These are phyloP conservation scores for Poecilia gillii DNA, from an alignment of 2,797 vertebrate species.

Conservation along the genomic window DNA sequence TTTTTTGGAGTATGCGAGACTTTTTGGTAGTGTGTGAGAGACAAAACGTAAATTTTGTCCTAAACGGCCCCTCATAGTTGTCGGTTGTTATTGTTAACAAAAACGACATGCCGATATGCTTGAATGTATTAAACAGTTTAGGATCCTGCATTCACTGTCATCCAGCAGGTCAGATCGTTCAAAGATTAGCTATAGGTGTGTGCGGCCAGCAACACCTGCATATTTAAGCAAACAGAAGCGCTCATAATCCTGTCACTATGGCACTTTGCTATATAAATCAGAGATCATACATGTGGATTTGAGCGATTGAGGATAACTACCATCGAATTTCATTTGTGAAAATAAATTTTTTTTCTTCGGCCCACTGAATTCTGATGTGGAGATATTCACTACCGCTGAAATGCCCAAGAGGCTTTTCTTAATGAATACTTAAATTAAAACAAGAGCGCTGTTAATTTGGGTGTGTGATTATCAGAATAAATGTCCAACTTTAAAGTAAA, in stretches of 20 bases:
- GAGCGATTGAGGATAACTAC: not conserved
- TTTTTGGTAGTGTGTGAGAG: too few relatives aligned
- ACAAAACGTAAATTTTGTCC: too few relatives aligned
- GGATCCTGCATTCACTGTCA: conserved; percentile 28
- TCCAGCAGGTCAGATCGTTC: not conserved
- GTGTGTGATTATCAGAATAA: not conserved
- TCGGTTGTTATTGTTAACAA: conserved; percentile 78
- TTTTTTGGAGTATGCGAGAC: too few relatives aligned
- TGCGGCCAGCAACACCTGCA: not conserved
- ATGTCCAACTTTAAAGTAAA: not conserved
- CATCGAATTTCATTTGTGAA: not conserved
- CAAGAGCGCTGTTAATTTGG: not conserved
- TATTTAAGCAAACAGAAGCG: not conserved
- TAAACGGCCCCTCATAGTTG: too few relatives aligned
- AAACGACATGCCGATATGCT: conserved; percentile 78
- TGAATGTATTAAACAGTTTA: conserved; percentile 79
- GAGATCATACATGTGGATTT: not conserved
- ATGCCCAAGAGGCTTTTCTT: not conserved
- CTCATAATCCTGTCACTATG: not conserved
- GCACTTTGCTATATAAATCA: not conserved
- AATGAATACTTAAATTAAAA: not conserved
- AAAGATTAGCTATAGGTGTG: not conserved
- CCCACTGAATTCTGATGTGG: not conserved
- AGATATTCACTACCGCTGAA: not conserved
- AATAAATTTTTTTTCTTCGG: not conserved